Conservation (phyloP, 2,113 vertebrate genomes). For the Gymnarchus niloticus region DNA sequence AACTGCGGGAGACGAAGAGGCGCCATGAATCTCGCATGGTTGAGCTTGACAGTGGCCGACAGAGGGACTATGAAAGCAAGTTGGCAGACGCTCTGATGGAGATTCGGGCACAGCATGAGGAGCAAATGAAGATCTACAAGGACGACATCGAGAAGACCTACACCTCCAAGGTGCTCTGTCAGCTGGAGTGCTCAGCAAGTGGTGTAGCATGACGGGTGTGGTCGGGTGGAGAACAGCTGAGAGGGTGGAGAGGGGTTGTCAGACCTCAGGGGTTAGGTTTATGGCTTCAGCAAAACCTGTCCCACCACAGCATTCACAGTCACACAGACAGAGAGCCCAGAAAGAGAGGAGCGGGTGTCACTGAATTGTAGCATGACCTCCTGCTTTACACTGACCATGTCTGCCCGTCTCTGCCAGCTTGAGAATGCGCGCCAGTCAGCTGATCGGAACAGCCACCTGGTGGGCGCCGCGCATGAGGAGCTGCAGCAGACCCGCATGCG, state of each 20-base stretch:
- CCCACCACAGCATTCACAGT: neutral
- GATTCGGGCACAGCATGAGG: constrained; percentile 73
- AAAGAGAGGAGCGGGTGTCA: neutral
- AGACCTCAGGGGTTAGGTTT: neutral
- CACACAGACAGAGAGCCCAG: neutral
- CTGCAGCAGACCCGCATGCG: constrained; percentile 82
- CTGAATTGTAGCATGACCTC: neutral
- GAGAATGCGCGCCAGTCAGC: constrained; percentile 85
- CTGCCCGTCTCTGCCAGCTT: constrained; percentile 61
- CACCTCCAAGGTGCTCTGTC: constrained; percentile 66
- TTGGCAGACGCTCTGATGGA: constrained; percentile 73
- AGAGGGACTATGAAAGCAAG: constrained; percentile 81
- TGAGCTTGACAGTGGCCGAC: constrained; percentile 77
- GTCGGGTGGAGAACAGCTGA: neutral
- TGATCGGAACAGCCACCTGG: constrained; percentile 80
- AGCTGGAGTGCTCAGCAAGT: too few species aligned
- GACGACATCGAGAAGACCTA: constrained; percentile 88
- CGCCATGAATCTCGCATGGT: constrained; percentile 80
- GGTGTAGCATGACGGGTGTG: neutral
- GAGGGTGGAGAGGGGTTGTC: neutral
- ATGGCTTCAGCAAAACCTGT: neutral
- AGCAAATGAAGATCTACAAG: constrained; percentile 80
- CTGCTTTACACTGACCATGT: neutral
- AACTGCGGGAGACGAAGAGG: constrained; percentile 75
- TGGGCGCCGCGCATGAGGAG: constrained; percentile 85